A percentile compares a stretch with the other conserved stretches of the same genome.
Conservation (phyloP, 2,888 invertebrate species). For the Caenorhabditis sp. region DNA sequence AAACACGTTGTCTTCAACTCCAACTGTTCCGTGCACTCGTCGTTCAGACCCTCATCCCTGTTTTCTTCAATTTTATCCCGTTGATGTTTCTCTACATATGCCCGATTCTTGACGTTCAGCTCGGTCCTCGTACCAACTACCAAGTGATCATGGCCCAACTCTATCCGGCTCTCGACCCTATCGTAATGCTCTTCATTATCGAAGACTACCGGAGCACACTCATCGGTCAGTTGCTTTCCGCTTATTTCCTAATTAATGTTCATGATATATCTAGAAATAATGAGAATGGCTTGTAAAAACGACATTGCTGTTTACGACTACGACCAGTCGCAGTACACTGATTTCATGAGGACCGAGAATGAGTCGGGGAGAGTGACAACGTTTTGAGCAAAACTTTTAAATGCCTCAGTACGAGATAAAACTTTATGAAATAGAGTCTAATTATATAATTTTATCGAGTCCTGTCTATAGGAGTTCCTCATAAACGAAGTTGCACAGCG, state of each 20-base stretch:
- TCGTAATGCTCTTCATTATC: conserved; percentile 27
- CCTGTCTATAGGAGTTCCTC: background rate
- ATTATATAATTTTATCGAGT: background rate
- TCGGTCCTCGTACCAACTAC: conserved; percentile 23
- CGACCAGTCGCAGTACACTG: conserved; percentile 23
- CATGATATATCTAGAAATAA: conserved; percentile 5
- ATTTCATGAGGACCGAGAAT: conserved; percentile 12
- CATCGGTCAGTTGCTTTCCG: background rate
- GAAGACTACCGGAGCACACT: conserved; percentile 23
- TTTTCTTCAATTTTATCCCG: conserved; percentile 19
- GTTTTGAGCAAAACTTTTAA: background rate
- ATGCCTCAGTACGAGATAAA: background rate
- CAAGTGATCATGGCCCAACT: conserved; percentile 23
- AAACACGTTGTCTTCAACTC: conserved; percentile 23
- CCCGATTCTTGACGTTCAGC: conserved; percentile 11
- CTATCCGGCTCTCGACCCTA: conserved; percentile 27
- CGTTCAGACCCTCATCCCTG: conserved; percentile 15
- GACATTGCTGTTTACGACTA: conserved; percentile 12
- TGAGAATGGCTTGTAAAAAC: conserved; percentile 7
- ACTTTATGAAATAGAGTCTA: too few relatives aligned
- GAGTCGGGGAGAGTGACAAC: conserved; percentile 5
- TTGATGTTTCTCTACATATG: conserved; percentile 13
- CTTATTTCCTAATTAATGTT: background rate
- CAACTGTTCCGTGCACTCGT: conserved; percentile 38
- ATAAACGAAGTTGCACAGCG: background rate